phyloP scores from a whole-genome alignment of 2,888 invertebrate species.

The Spodoptera picta region DNA sequence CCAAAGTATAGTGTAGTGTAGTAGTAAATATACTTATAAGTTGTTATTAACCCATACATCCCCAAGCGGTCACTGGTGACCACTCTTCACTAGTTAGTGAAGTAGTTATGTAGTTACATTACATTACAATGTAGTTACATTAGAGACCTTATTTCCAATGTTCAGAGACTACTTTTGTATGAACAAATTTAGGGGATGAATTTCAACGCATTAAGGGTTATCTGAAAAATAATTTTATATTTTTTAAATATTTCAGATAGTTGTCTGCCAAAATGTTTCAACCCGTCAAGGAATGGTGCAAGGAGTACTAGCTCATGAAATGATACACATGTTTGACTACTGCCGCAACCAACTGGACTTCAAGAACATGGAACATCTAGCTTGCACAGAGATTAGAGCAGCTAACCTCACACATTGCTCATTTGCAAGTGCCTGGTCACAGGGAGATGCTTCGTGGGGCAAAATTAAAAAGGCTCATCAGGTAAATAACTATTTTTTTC shows the following conservation, averaged over 20 bases:
- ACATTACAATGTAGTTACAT: no score
- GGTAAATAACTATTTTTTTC: slow-evolving; percentile 77
- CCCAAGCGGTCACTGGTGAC: no score
- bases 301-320: slow-evolving; percentile 95
- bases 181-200: no score
- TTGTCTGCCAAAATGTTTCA: slow-evolving; percentile 96
- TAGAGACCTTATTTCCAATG: no score
- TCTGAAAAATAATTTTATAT: not conserved
- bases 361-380: slow-evolving; percentile 96
- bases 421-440: slow-evolving; percentile 93
- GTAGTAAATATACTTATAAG: no score
- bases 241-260: slow-evolving; percentile 89
- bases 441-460: slow-evolving; percentile 92
- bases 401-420: slow-evolving; percentile 98
- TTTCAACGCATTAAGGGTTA: no score
- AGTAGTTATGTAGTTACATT: no score
- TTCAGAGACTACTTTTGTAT: no score
- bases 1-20: no score
- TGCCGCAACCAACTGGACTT: slow-evolving; percentile 96
- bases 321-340: slow-evolving; percentile 99
- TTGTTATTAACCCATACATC: no score
- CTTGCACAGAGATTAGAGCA: slow-evolving; percentile 98
- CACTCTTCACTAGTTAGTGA: no score
- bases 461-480: slow-evolving; percentile 93
- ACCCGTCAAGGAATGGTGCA: slow-evolving; percentile 91